A percentile compares a stretch with the other conserved stretches of the same genome.
Evolutionary conservation across 2,113 vertebrate species (phyloP).

Genomic region (Apodemus sylvaticus): DNA sequence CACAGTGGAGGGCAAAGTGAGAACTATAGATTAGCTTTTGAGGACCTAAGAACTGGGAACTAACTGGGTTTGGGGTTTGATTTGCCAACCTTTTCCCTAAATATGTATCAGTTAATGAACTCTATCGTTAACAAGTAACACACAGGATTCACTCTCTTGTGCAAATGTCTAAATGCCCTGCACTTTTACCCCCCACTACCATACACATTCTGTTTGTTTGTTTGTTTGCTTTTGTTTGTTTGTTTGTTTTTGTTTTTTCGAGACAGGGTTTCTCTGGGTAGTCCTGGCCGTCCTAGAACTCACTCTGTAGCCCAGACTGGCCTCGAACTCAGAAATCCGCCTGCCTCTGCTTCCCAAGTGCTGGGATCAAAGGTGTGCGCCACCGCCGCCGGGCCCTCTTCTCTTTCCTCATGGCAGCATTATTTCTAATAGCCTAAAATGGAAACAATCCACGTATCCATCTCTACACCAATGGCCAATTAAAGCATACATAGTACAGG

Average conservation of each 20-base stretch:
- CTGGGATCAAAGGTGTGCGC: too few relatives aligned
- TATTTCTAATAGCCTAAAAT: not conserved
- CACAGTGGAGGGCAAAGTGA: not conserved
- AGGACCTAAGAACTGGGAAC: slow-evolving; percentile 11
- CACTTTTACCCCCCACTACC: not conserved
- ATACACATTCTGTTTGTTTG: not conserved
- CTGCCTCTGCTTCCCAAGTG: too few relatives aligned
- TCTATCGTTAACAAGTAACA: not conserved
- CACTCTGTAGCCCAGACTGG: too few relatives aligned
- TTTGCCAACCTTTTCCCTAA: not conserved
- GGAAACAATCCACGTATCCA: not conserved
- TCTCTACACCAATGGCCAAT: not conserved
- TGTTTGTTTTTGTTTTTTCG: too few relatives aligned
- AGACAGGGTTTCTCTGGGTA: too few relatives aligned
- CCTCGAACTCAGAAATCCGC: too few relatives aligned
- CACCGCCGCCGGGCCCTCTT: too few relatives aligned
- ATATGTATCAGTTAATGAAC: not conserved
- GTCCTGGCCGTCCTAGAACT: too few relatives aligned
- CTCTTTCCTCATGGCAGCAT: too few relatives aligned
- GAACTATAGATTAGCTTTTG: not conserved
- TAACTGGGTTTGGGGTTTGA: not conserved
- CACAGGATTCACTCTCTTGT: not conserved
- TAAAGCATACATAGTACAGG: not conserved
- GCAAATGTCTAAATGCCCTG: not conserved
- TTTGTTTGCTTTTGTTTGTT: too few relatives aligned